phyloP scores from a whole-genome alignment of 2,113 vertebrate species.

The Menidia beryllina region DNA sequence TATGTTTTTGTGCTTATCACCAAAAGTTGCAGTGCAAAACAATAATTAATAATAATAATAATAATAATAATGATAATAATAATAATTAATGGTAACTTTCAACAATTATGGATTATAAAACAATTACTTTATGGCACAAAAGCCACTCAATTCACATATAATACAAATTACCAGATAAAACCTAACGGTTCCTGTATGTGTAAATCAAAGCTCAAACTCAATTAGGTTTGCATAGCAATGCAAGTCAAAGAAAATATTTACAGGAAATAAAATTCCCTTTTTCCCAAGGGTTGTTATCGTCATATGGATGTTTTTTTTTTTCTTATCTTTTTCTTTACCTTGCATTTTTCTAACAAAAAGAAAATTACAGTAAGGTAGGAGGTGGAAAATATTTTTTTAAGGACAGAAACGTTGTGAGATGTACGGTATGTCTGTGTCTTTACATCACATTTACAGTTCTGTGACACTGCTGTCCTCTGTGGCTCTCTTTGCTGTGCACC shows the following conservation, averaged over 20 bases:
- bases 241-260: conserved; percentile 94
- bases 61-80: too few species aligned
- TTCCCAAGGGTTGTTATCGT: conserved; percentile 77
- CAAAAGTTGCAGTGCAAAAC: conserved; percentile 99
- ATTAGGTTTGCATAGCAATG: conserved; percentile 99
- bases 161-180: conserved; percentile 96
- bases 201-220: conserved; percentile 88
- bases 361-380: conserved; percentile 88
- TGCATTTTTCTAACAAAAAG: conserved; percentile 76
- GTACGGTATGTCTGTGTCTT: conserved; percentile 94
- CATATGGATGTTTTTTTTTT: conserved; percentile 61
- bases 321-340: conserved; percentile 75
- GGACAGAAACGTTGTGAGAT: conserved; percentile 91
- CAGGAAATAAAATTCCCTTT: conserved; percentile 88
- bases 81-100: conserved; percentile 81
- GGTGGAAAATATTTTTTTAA: conserved; percentile 89
- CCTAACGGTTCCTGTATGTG: conserved; percentile 87
- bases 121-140: conserved; percentile 96
- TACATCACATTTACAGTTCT: conserved; percentile 99
- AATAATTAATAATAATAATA: conserved; percentile 83
- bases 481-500: conserved; percentile 36
- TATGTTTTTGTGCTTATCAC: conserved; percentile 99
- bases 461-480: conserved; percentile 55
- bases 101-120: conserved; percentile 94
- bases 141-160: conserved; percentile 99